These are phyloP conservation scores for Melanerpes aurifrons DNA, from an alignment of 2,113 vertebrate species.

Conservation along the genomic window DNA sequence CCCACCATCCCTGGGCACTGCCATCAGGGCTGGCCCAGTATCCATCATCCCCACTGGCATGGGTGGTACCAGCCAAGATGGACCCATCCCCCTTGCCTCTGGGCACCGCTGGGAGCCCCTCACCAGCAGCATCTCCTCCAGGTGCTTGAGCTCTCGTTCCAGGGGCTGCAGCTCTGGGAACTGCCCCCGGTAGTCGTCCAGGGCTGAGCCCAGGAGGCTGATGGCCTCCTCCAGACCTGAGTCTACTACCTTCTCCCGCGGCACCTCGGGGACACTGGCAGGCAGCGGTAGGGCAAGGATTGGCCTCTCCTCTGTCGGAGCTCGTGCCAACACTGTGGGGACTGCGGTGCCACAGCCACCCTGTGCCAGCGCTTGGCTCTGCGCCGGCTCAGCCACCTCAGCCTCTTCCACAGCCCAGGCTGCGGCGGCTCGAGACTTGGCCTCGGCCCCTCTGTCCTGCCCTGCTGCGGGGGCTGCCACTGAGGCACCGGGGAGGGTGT, in stretches of 20 bases:
- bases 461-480: not conserved
- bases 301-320: not conserved
- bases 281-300: not conserved
- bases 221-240: constrained; percentile 86
- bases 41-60: not conserved
- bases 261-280: not conserved
- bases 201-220: constrained; percentile 79
- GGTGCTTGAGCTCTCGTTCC: constrained; percentile 87
- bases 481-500: not conserved
- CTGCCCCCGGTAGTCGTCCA: constrained; percentile 95
- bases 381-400: accelerated
- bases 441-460: constrained; percentile 10
- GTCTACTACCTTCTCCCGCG: constrained; percentile 60
- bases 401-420: not conserved
- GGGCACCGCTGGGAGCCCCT: constrained; percentile 23
- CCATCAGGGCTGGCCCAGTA: no score
- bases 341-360: accelerated
- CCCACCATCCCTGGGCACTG: not conserved
- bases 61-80: not conserved
- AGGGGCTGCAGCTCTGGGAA: constrained; percentile 92
- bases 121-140: constrained; percentile 90
- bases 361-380: accelerated
- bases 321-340: not conserved
- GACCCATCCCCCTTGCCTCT: accelerated
- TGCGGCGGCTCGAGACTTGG: not conserved